A percentile compares a stretch with the other conserved stretches of the same genome.
phyloP scores from a whole-genome alignment of 2,888 invertebrate genomes.

The Drosophila ochracea region DNA sequence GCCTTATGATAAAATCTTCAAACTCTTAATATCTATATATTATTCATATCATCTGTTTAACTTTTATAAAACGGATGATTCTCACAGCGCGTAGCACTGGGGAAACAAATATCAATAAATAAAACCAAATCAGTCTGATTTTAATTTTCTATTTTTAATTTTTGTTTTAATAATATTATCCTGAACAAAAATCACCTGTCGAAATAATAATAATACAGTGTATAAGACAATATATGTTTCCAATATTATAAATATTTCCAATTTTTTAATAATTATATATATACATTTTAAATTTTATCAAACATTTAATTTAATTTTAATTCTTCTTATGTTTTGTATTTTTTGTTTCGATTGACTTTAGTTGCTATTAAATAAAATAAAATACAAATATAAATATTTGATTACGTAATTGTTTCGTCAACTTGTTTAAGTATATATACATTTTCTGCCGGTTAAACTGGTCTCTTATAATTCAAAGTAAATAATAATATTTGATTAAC shows the following conservation, averaged over 20 bases:
- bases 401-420: neutral
- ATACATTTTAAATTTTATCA: no score
- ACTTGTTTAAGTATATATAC: neutral
- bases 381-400: neutral
- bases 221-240: neutral
- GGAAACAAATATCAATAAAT: neutral
- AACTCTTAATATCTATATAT: neutral
- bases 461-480: neutral
- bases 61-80: neutral
- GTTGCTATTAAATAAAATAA: no score
- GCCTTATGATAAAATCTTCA: neutral
- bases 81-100: neutral
- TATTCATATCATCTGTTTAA: neutral
- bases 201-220: neutral
- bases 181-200: neutral
- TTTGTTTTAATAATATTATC: neutral
- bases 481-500: neutral
- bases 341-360: no score
- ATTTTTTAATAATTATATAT: no score
- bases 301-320: no score
- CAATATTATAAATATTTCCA: no score
- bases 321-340: no score
- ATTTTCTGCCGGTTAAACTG: neutral
- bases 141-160: neutral
- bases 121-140: neutral